Conservation (phyloP, 2,113 vertebrate genomes). For the Notiomystis cincta region DNA sequence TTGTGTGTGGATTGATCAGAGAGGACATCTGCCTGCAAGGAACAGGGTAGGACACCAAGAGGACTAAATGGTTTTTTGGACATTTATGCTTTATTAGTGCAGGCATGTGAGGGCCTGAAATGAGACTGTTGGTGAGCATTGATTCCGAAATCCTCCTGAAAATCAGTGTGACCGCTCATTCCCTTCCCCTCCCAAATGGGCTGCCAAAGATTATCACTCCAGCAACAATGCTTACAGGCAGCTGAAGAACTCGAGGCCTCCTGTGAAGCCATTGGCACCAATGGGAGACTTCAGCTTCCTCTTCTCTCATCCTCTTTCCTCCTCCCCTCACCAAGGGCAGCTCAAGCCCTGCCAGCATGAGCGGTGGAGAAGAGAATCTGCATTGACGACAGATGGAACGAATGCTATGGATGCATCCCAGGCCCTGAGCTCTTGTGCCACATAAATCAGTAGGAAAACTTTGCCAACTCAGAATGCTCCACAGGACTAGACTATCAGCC, state of each 20-base stretch:
- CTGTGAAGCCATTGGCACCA: conserved; percentile 39
- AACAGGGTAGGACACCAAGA: background rate
- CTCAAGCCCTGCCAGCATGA: conserved; percentile 1
- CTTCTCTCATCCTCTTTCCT: background rate
- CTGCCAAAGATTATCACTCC: conserved; percentile 24
- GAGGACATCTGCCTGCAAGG: conserved; percentile 8
- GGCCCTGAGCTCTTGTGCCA: conserved; percentile 33
- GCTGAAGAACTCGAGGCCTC: conserved; percentile 41
- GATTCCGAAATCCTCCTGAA: background rate
- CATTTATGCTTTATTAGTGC: background rate
- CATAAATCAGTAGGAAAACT: conserved; percentile 54
- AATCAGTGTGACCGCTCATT: background rate
- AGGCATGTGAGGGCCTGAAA: background rate
- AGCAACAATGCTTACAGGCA: conserved; percentile 42
- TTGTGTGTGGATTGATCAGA: background rate
- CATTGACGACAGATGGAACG: conserved; percentile 57
- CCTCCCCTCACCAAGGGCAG: background rate
- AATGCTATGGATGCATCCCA: conserved; percentile 58
- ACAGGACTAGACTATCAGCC: conserved; percentile 14
- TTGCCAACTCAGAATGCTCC: conserved; percentile 43
- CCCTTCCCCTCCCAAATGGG: background rate
- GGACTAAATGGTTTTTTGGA: background rate
- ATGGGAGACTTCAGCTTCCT: conserved; percentile 27
- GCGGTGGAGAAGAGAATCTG: conserved; percentile 21
- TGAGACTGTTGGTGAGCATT: background rate